Evolutionary conservation across 2,797 vertebrate species (phyloP).

Genomic region (Ctenopoma kingsleyae): DNA sequence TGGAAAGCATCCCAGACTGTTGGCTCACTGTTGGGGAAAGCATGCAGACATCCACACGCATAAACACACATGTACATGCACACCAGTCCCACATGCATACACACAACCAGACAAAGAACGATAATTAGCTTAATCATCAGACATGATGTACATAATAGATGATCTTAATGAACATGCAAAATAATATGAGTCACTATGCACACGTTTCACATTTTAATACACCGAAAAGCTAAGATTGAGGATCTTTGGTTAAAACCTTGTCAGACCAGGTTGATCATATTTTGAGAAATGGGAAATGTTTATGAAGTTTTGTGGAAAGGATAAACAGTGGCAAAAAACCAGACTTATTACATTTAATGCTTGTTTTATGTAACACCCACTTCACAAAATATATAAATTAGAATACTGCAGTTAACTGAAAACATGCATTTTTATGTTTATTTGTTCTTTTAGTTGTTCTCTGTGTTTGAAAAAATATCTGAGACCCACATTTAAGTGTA

Average conservation of each 20-base stretch:
- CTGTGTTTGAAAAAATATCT: too few relatives aligned
- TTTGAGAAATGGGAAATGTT: slow-evolving; percentile 5
- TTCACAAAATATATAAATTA: background rate
- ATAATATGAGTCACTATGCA: slow-evolving; percentile 10
- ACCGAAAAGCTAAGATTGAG: background rate
- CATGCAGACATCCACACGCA: slow-evolving; percentile 45
- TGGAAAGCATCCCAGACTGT: slow-evolving; percentile 95
- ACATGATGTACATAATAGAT: slow-evolving; percentile 15
- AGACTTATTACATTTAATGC: background rate
- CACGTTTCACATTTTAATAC: slow-evolving; percentile 22
- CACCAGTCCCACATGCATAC: slow-evolving; percentile 32
- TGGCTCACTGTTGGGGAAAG: slow-evolving; percentile 87
- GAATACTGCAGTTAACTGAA: background rate
- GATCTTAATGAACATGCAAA: slow-evolving; percentile 18
- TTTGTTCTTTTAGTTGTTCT: background rate
- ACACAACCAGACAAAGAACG: slow-evolving; percentile 23
- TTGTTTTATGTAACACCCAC: background rate
- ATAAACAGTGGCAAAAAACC: slow-evolving; percentile 9
- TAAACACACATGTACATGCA: slow-evolving; percentile 37
- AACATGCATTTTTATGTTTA: background rate
- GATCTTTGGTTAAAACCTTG: background rate
- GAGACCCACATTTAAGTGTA: too few relatives aligned
- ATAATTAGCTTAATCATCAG: slow-evolving; percentile 55
- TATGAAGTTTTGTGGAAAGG: background rate
- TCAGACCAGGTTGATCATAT: slow-evolving; percentile 1